Evolutionary conservation across 2,797 vertebrate species (phyloP), one percentile per base, ranked within the genome.

Genomic region (Vipera ursinii): DNA sequence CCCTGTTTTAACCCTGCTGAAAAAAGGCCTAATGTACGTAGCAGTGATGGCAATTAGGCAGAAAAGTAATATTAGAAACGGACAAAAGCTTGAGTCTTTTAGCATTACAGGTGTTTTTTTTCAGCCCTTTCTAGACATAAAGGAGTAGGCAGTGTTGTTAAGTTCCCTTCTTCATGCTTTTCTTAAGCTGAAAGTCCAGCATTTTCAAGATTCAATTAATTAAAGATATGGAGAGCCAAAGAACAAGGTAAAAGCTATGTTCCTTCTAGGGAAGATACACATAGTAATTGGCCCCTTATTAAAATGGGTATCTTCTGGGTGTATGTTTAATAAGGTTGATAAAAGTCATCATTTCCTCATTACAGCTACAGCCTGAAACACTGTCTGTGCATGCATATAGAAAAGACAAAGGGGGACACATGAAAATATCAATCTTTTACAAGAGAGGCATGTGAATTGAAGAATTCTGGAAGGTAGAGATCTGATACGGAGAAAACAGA

Each of bases 1-100:
- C 98, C 98, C 98, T 99, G 98, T 99, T 99, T 98, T 99, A 99
- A 98, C 99, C 98, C 98, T 98, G 98, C 98, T 98, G 98, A 98
- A 98, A 98, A 98, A 98, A 98, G 98, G 98, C 98, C 98, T 98
- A 98, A 98, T 98, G 98, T 98, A 98, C 98, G 98, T 98, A 98
- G 98, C 98, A 98, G 98, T 98, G 98, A 98, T 98, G 97, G 98
- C 98, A 98, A 99, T 98, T 98, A 99, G 98, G 98, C 98, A 98
- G 98, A 98, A 98, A 98, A 98, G 97, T 98, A 98, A 98, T 98
- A 98, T 98, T 99, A 98, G 98, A 98, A 98, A 98, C 97, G 98
- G 98, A 98, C 98, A 98, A 98, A 98, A 98, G 98, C 98, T 97
- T 94, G 97, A 98, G 97, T 98, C 98, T 98, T 98, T 98, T 98